These are phyloP conservation scores for Petrophora chlorosata DNA, from an alignment of 2,888 invertebrate genomes.

Conservation along the genomic window DNA sequence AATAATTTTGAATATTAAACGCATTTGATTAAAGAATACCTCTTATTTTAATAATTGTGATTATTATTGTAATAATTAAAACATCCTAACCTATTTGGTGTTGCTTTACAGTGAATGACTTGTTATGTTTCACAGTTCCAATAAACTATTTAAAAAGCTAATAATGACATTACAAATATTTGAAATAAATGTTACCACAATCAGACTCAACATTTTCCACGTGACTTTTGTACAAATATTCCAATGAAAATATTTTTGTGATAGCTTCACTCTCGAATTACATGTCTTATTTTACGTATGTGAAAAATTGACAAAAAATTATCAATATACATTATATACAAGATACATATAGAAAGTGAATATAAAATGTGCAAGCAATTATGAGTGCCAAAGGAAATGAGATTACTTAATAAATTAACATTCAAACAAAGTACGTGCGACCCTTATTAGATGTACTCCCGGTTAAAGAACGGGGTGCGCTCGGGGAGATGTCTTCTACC, in stretches of 20 bases:
- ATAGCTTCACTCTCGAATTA: slow-evolving; percentile 29
- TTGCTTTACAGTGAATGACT: slow-evolving; percentile 73
- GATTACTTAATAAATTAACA: slow-evolving; percentile 38
- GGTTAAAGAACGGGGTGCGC: slow-evolving; percentile 68
- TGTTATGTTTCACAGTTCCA: slow-evolving; percentile 57
- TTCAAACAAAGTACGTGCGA: slow-evolving; percentile 79
- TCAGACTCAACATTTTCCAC: slow-evolving; percentile 75
- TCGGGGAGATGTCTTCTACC: slow-evolving; percentile 79
- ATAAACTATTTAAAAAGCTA: slow-evolving; percentile 59
- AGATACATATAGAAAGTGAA: slow-evolving; percentile 40
- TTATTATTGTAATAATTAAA: slow-evolving; percentile 47
- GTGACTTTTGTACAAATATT: slow-evolving; percentile 71
- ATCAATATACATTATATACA: slow-evolving; percentile 52
- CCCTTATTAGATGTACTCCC: slow-evolving; percentile 66
- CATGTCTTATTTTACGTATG: slow-evolving; percentile 70
- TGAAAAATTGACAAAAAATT: slow-evolving; percentile 72
- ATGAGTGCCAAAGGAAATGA: slow-evolving; percentile 44
- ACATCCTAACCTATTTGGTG: slow-evolving; percentile 76
- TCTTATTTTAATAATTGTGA: slow-evolving; percentile 42
- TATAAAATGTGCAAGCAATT: slow-evolving; percentile 47
- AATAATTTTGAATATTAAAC: no score
- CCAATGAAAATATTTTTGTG: slow-evolving; percentile 57
- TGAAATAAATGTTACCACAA: slow-evolving; percentile 63
- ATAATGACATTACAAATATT: slow-evolving; percentile 45
- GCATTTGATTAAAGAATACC: slow-evolving; percentile 17